Evolutionary conservation across 2,797 vertebrate species (phyloP).

Genomic region (Alosa sapidissima): DNA sequence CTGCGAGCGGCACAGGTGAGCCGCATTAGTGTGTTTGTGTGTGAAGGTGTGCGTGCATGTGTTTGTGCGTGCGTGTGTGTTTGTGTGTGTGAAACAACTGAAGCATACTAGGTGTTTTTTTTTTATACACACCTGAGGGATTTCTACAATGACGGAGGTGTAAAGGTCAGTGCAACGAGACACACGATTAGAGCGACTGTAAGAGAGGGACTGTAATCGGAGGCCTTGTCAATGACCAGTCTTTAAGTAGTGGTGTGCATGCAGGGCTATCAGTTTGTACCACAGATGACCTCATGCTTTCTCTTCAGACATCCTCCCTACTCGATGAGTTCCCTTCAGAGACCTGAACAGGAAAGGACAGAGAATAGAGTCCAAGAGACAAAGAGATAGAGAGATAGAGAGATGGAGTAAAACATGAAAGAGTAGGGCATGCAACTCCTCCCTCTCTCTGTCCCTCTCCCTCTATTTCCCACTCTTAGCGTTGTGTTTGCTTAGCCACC

Average conservation of each 20-base stretch:
- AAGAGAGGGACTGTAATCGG: neutral
- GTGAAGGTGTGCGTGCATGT: neutral
- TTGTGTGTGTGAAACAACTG: neutral
- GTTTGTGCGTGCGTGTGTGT: neutral
- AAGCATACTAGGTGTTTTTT: neutral
- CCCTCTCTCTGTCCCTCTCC: neutral
- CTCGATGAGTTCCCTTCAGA: neutral
- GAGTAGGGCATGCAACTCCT: neutral
- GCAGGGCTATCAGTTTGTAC: neutral
- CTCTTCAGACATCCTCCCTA: neutral
- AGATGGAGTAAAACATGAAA: neutral
- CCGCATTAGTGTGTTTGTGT: slow-evolving; percentile 70
- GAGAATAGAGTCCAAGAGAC: neutral
- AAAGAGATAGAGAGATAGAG: neutral
- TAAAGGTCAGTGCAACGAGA: neutral
- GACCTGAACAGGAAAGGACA: neutral
- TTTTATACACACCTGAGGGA: neutral
- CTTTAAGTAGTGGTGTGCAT: neutral
- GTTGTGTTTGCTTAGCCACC: neutral
- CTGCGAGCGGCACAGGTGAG: slow-evolving; percentile 42
- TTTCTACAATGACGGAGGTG: neutral
- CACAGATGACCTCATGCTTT: neutral
- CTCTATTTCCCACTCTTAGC: neutral
- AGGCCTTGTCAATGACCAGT: neutral
- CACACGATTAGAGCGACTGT: neutral